Conservation (phyloP, 2,113 vertebrate species). For the Myotis davidii region DNA sequence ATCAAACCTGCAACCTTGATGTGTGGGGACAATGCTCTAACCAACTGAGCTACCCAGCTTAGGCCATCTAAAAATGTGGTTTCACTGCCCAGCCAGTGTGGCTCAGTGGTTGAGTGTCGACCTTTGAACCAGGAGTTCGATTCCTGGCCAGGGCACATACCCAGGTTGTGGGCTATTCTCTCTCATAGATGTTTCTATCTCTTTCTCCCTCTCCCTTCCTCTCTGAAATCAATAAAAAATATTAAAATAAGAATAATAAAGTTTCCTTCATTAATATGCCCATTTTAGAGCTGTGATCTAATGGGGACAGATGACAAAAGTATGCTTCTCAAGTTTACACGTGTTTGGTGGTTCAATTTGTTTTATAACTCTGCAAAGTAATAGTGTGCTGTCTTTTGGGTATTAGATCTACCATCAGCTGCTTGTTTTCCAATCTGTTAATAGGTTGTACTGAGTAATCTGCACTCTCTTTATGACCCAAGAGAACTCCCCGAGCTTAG, state of each 20-base stretch:
- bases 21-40: not conserved
- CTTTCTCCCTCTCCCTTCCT: too few relatives aligned
- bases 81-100: not conserved
- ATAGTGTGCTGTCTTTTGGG: conserved; percentile 1
- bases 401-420: not conserved
- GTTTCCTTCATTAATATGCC: not conserved
- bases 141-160: too few relatives aligned
- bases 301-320: not conserved
- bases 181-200: too few relatives aligned
- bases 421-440: conserved; percentile 60
- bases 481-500: not conserved
- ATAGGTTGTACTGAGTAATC: conserved; percentile 36
- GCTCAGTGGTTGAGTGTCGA: too few relatives aligned
- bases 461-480: conserved; percentile 52
- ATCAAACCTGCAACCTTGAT: not conserved
- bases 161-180: too few relatives aligned
- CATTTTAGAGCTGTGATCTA: conserved; percentile 8
- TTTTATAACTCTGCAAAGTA: conserved; percentile 28
- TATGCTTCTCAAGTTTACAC: not conserved
- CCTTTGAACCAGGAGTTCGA: too few relatives aligned
- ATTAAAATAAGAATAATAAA: not conserved
- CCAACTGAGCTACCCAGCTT: not conserved
- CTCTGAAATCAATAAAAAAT: too few relatives aligned
- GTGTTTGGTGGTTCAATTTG: conserved; percentile 7
- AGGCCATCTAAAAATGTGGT: not conserved